Base-by-base conservation (phyloP, 2,113 vertebrate species). In the Cyprinodon variegatus region DNA sequence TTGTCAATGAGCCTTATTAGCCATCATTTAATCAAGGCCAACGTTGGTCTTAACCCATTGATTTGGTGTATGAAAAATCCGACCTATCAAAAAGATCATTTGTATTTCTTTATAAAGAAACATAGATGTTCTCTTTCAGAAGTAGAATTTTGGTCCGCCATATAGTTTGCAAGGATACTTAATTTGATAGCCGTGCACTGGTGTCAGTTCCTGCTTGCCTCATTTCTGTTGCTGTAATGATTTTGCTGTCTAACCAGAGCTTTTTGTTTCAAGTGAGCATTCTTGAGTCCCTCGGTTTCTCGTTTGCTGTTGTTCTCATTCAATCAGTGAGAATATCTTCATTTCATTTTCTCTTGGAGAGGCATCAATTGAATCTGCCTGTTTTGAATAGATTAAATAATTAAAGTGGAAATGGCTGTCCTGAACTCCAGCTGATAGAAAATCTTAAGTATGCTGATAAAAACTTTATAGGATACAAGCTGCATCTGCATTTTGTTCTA, bases 201-300 rank as follows among this genome's bases (percentile, higher is more conserved):
- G 50, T 2, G 17, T 53, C 74, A 82, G 90, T 92, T 89, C 90
- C 90, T 87, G 81, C 86, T 89, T 93, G 89, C 92, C 90, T 93
- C 88, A 91, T 87, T 85, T 78, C 79, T 86, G 61, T 66, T 60
- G 79, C 82, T 83, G 72, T 67, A 78, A 81, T 61, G 86, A 77
- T 72, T 72, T 76, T 77, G 82, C 76, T 10, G 79, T 91, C 84
- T 89, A 78, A 86, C 85, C 82, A 68, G 69, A 77, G 43, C 36
- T 53, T 43, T 82, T 86, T 76, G 63, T 72, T 82, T 53, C 29
- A 74, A 75, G 78, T 74, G 76, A 81, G 76, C 84, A 91, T 93
- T 90, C 86, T 85, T 88, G 20, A 79, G 78, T 72, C 59, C 38
- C 57, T 77, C 75, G 63, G 73, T 59, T 43, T 64, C 63, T 6